Evolutionary conservation across 1,140 invertebrate genomes (phyloP), one percentile per base, ranked within the genome.

Genomic region (Agrypnia vestita): DNA sequence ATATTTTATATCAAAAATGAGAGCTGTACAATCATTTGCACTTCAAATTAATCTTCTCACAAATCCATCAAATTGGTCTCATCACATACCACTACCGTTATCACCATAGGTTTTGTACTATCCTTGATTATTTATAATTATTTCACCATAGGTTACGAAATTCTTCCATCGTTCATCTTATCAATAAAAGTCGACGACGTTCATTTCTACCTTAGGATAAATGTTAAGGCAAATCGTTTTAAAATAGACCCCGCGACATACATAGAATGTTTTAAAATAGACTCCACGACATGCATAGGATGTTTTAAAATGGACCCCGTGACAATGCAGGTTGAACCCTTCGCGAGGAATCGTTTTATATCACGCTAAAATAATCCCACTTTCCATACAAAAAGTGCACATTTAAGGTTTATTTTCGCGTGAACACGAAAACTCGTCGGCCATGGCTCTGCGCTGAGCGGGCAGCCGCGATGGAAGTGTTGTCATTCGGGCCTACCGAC

Each of bases 1-100:
- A 78, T 56, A 61, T 75, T 75, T 75, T 75, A 56, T 78, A 74
- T 81, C 56, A 69, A 64, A 62, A 78, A 76, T 49, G 78, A 79
- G 49, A 76, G 78, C 81, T 80, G 81, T 82, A 82, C 81, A 82
- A 82, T 82, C 81, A 82, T 82, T n/a, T 77, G 62, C 76, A 78
- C 76, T 46, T 78, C 12, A 73, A 73, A 69, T 55, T 78, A 67
- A 78, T 78, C 25, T 49, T 69, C 21, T 69, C 76, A 76, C 74
- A 13, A 53, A 17, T n/a, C 49, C 15, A 64, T 47, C 13, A 7
- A 47, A 46, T 47, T 8, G 44, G 46, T 47, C 43, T 46, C 44
- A 17, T 69, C 21, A 73, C 47, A 73, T 21, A n/a, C 51, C 49
- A 73, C 49, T 43, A 62, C 49, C 21, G 19, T 73, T 21, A 73